Percentiles rank a stretch among this genome's conserved stretches.
These are phyloP conservation scores for Rotaria macrura DNA, from an alignment of 2,888 invertebrate species.

Conservation along the genomic window DNA sequence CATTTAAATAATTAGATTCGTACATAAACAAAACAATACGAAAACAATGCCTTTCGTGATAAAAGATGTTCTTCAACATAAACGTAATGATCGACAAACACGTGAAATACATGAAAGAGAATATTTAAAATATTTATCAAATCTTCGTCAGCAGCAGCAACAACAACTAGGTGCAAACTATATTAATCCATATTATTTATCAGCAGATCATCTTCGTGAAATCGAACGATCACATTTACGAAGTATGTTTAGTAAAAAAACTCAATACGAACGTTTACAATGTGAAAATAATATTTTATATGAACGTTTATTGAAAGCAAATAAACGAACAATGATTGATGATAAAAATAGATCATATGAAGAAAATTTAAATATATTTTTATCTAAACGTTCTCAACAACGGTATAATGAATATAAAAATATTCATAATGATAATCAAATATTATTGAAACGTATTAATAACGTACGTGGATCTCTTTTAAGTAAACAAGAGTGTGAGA, in stretches of 20 bases:
- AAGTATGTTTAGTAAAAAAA: neutral
- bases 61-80: neutral
- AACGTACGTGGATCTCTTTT: neutral
- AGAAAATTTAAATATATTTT: neutral
- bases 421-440: neutral
- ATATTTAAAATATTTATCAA: neutral
- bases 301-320: neutral
- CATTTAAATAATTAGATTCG: no score
- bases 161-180: neutral
- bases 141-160: neutral
- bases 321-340: neutral
- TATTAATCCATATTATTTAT: neutral
- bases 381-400: neutral
- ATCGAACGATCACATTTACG: neutral
- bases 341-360: neutral
- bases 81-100: constrained; percentile 1
- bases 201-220: neutral
- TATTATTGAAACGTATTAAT: neutral
- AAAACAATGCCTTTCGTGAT: neutral
- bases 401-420: neutral
- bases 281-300: neutral
- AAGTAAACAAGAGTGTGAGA: neutral
- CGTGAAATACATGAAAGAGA: constrained; percentile 20
- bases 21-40: no score
- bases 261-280: neutral